Evolutionary conservation across 2,888 invertebrate genomes (phyloP).

Genomic region (Megamerina dolium): DNA sequence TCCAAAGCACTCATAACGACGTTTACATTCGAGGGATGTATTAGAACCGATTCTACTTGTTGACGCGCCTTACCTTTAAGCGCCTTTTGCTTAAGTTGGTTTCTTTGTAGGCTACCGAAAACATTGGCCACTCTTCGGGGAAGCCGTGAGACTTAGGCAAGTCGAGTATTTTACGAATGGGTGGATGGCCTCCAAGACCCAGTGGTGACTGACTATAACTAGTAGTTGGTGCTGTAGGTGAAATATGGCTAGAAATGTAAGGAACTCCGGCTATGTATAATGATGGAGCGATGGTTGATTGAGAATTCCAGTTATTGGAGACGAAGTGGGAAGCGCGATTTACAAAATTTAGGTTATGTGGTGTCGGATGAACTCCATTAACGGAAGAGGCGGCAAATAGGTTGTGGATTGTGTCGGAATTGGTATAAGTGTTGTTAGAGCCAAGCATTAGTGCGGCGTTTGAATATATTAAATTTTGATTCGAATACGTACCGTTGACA

Average conservation of each 20-base stretch:
- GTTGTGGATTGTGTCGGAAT: background rate
- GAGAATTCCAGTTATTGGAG: background rate
- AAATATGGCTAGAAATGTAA: background rate
- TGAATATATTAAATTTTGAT: background rate
- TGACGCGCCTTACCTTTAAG: slow-evolving; percentile 7
- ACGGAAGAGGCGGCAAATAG: background rate
- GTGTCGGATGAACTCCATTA: too few species aligned
- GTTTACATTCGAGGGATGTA: slow-evolving; percentile 3
- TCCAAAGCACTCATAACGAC: background rate
- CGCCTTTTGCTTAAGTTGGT: slow-evolving; percentile 5
- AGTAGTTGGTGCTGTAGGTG: background rate
- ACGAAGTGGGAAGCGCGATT: background rate
- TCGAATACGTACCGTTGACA: too few species aligned
- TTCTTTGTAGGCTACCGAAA: slow-evolving; percentile 8
- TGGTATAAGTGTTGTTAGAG: slow-evolving; percentile 1
- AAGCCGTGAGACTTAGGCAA: slow-evolving; percentile 13
- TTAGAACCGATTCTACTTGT: slow-evolving; percentile 3
- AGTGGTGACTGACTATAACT: background rate
- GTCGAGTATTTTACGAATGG: slow-evolving; percentile 11
- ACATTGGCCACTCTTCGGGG: slow-evolving; percentile 14
- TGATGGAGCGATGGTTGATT: slow-evolving; percentile 1
- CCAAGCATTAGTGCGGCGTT: background rate
- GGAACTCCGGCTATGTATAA: background rate
- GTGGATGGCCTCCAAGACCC: background rate
- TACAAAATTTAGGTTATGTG: background rate